These are phyloP conservation scores for Nemopilema nomurai DNA, from an alignment of 30 jellyfish, hydroid and myxozoan genomes.

Conservation along the genomic window DNA sequence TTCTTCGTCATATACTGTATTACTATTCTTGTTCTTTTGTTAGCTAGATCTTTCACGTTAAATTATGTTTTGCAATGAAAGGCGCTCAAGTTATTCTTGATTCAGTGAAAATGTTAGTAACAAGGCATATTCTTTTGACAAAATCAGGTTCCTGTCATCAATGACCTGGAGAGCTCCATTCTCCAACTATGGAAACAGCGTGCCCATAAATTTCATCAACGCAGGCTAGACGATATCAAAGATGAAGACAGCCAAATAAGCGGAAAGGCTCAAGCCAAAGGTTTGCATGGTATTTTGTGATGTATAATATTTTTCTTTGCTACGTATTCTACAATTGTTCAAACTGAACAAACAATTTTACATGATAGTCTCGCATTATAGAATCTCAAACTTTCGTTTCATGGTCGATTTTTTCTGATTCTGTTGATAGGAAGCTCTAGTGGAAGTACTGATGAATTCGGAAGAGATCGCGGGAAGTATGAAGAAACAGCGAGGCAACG, in stretches of 20 bases:
- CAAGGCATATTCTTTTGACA: neutral
- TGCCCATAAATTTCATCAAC: constrained; percentile 60
- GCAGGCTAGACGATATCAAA: constrained; percentile 83
- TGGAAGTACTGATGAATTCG: constrained; percentile 43
- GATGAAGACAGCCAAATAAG: constrained; percentile 86
- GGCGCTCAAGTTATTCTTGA: too few relatives aligned
- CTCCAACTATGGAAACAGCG: constrained; percentile 65
- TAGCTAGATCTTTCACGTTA: too few relatives aligned
- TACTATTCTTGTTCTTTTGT: too few relatives aligned
- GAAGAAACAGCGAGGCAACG: constrained; percentile 86
- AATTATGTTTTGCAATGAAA: too few relatives aligned
- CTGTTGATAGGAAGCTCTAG: constrained; percentile 1
- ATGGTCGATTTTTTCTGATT: too few relatives aligned
- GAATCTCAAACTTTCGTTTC: too few relatives aligned
- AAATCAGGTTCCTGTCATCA: constrained; percentile 76
- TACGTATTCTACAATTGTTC: too few relatives aligned
- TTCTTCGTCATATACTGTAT: too few relatives aligned
- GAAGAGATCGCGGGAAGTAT: constrained; percentile 74
- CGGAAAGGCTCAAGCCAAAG: constrained; percentile 71
- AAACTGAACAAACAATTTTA: too few relatives aligned
- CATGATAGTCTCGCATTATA: too few relatives aligned
- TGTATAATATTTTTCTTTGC: neutral
- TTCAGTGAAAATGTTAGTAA: neutral
- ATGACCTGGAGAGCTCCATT: constrained; percentile 78
- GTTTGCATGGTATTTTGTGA: constrained; percentile 8